These are phyloP conservation scores for Lagorchestes hirsutus DNA, from an alignment of 2,797 vertebrate genomes.

Conservation along the genomic window DNA sequence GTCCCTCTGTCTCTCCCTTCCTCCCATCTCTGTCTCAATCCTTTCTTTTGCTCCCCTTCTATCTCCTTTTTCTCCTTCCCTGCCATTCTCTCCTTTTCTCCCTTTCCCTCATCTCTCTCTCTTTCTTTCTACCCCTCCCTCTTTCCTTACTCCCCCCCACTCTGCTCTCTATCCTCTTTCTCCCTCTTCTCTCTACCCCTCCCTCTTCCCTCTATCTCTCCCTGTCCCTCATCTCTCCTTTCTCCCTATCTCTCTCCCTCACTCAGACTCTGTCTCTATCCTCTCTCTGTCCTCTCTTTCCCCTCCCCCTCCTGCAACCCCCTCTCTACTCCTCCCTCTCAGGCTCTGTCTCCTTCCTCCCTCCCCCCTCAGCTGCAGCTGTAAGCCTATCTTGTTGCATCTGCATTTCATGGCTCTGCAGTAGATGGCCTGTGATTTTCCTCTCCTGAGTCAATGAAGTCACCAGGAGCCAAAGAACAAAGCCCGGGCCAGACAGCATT, in stretches of 20 bases:
- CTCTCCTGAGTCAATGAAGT: neutral
- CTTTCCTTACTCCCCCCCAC: too few species aligned
- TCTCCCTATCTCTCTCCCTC: neutral
- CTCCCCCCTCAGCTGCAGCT: neutral
- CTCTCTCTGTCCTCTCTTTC: neutral
- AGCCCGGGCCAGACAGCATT: neutral
- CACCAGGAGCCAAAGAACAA: accelerated
- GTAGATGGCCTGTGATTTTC: neutral
- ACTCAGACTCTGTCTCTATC: neutral
- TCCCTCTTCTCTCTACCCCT: too few species aligned
- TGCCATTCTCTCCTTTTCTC: neutral
- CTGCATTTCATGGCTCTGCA: neutral
- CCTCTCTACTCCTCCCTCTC: neutral
- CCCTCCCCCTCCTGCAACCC: neutral
- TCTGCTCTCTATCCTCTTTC: neutral
- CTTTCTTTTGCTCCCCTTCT: neutral
- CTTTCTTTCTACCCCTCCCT: neutral
- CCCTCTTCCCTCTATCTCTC: neutral
- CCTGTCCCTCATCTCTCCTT: too few species aligned
- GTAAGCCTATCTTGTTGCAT: neutral
- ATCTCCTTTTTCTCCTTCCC: neutral
- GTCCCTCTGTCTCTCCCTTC: neutral
- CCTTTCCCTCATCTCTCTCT: too few species aligned
- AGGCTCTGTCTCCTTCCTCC: neutral
- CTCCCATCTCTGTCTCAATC: neutral